Base-by-base conservation (phyloP, 2,888 invertebrate genomes). In the Patella caerulea region DNA sequence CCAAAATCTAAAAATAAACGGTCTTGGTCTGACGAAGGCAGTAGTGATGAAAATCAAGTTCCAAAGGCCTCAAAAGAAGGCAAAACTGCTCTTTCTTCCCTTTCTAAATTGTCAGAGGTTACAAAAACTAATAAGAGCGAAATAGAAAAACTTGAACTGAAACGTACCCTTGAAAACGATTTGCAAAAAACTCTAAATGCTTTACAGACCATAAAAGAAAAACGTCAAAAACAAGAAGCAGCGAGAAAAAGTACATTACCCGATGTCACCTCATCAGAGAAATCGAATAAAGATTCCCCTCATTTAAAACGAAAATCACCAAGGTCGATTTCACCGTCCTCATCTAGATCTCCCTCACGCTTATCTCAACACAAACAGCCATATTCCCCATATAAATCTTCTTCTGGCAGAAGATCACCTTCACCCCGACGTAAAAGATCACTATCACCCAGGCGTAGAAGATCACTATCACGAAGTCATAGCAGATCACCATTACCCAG, bases 11-110 rank as follows among this genome's bases (percentile, higher is more conserved):
- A 65, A 65, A 65, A 65, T 11, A 14, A 65, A 11, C 19, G 24
- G 2, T 65, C 65, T 24, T 65, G 65, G 65, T 65, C 65, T n/a
- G 79, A 83, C n/a, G 70, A 71, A 59, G 78, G 76, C 11, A 79
- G 78, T 45, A 73, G 73, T 65, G 77, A 74, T 71, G 80, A 75
- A 19, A 75, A 70, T 17, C 53, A 65, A 17, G 76, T 76, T 11
- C 52, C 12, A 34, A 78, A 78, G 52, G 45, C 34, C 34, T 56
- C 77, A 17, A 59, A 59, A 4, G n/a, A 34, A 65, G 75, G 17
- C 56, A 53, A 70, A 34, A 71, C 19, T n/a, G 34, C 74, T 24
- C 52, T 53, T n/a, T 52, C 19, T 52, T 69, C 77, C n/a, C 29
- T 34, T n/a, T 12, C 56, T 15, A 70, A 73, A 19, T 72, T 76